A percentile compares a stretch with the other conserved stretches of the same genome.
phyloP scores from a whole-genome alignment of 2,888 invertebrate species.

The Ophioninae sp. region DNA sequence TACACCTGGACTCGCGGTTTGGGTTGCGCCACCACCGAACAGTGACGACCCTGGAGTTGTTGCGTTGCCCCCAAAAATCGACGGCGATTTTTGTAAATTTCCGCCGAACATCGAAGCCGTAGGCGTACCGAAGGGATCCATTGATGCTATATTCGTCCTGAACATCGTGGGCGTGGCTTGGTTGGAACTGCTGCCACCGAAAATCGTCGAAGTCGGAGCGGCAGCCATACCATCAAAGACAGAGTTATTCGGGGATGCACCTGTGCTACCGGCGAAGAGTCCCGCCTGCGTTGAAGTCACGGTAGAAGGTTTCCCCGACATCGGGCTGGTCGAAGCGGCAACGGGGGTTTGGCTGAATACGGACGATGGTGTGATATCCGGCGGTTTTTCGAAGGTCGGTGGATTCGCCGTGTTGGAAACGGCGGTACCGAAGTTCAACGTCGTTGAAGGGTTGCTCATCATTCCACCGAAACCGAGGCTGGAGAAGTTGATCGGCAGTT shows the following conservation, averaged over 20 bases:
- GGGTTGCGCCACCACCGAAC: constrained; percentile 62
- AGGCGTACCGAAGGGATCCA: constrained; percentile 49
- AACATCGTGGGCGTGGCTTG: constrained; percentile 44
- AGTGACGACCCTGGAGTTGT: constrained; percentile 58
- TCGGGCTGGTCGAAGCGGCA: constrained; percentile 41
- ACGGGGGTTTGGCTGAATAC: constrained; percentile 59
- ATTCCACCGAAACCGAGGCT: constrained; percentile 46
- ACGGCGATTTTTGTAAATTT: constrained; percentile 52
- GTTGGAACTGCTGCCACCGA: constrained; percentile 62
- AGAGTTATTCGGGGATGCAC: constrained; percentile 51
- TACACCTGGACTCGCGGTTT: constrained; percentile 55
- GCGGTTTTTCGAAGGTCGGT: constrained; percentile 52
- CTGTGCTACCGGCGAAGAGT: constrained; percentile 50
- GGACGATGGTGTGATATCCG: constrained; percentile 33
- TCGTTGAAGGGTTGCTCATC: constrained; percentile 38
- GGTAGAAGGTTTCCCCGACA: constrained; percentile 28
- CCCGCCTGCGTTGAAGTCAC: constrained; percentile 47
- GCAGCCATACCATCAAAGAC: constrained; percentile 62
- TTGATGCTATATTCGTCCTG: constrained; percentile 50
- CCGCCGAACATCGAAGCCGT: constrained; percentile 60
- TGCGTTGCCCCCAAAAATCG: constrained; percentile 63
- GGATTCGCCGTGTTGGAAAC: constrained; percentile 43
- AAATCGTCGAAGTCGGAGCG: constrained; percentile 60
- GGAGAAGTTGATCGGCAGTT: constrained; percentile 51
- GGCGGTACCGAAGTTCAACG: constrained; percentile 59